These are phyloP conservation scores for Oxygymnocypris stewartii DNA, from an alignment of 2,113 vertebrate genomes.

Conservation along the genomic window DNA sequence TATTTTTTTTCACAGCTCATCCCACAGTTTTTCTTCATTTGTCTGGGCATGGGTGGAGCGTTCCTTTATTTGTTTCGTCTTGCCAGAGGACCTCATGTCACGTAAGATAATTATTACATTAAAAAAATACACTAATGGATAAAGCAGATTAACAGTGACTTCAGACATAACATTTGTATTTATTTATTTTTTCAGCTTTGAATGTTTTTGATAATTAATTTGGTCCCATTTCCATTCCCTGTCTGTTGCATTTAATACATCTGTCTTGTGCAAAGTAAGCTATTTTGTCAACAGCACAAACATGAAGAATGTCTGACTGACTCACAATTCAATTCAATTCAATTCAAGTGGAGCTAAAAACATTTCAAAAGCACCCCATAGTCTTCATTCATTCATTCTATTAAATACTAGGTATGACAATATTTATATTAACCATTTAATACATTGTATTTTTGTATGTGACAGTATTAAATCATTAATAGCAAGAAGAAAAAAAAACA, in stretches of 20 bases:
- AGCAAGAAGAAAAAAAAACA: neutral
- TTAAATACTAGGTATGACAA: too few species aligned
- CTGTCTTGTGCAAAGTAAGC: neutral
- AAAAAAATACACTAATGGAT: neutral
- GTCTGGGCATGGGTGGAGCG: slow-evolving; percentile 77
- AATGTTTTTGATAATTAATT: neutral
- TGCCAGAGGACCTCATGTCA: slow-evolving; percentile 77
- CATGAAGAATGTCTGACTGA: neutral
- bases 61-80: slow-evolving; percentile 76
- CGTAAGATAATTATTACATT: slow-evolving; percentile 62
- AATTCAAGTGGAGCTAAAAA: neutral
- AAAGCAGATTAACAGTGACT: neutral
- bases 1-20: slow-evolving; percentile 76
- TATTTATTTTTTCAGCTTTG: too few species aligned
- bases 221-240: neutral
- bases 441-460: neutral
- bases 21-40: slow-evolving; percentile 87
- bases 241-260: neutral
- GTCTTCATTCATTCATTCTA: neutral
- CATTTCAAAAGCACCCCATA: neutral
- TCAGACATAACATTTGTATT: neutral
- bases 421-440: neutral
- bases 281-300: neutral
- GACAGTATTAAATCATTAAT: neutral
- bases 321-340: neutral